These are phyloP conservation scores for Drosophila tristis DNA, from an alignment of 1,140 invertebrate genomes.

Conservation along the genomic window DNA sequence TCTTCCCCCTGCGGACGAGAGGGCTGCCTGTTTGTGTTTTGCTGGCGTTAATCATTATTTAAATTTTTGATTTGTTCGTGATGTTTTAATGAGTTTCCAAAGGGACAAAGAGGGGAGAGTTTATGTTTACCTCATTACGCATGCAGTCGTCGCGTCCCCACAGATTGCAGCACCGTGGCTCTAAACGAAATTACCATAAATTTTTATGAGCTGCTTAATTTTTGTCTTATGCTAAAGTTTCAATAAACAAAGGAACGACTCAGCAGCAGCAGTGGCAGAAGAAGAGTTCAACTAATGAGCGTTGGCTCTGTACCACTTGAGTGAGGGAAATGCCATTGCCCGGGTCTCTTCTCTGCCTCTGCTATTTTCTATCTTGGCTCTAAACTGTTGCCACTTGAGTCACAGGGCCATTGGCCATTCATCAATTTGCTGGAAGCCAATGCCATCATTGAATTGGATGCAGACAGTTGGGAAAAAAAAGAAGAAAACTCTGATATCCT, in stretches of 20 bases:
- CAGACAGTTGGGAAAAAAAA: conserved; percentile 45
- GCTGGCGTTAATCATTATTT: conserved; percentile 75
- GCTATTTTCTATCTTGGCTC: conserved; percentile 53
- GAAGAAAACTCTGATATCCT: conserved; percentile 3
- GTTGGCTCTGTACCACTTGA: conserved; percentile 17
- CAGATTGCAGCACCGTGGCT: conserved; percentile 55
- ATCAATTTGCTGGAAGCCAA: conserved; percentile 64
- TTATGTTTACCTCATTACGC: conserved; percentile 73
- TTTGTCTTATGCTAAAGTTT: conserved; percentile 72
- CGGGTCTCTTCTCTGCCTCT: not conserved
- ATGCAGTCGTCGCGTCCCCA: conserved; percentile 62
- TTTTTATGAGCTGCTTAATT: conserved; percentile 73
- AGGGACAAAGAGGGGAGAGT: not conserved
- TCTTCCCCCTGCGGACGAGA: not conserved
- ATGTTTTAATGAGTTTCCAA: conserved; percentile 45
- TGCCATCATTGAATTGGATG: conserved; percentile 67
- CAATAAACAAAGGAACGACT: conserved; percentile 68
- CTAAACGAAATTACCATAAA: conserved; percentile 79
- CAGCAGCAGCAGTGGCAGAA: conserved; percentile 7
- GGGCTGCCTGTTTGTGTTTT: not conserved
- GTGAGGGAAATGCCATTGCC: not conserved
- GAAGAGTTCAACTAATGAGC: conserved; percentile 39
- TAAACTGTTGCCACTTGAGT: conserved; percentile 79
- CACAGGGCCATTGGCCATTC: conserved; percentile 49
- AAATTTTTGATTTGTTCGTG: conserved; percentile 69